These are phyloP conservation scores for Sarcophaga variegata DNA, from an alignment of 2,888 invertebrate species.

Conservation along the genomic window DNA sequence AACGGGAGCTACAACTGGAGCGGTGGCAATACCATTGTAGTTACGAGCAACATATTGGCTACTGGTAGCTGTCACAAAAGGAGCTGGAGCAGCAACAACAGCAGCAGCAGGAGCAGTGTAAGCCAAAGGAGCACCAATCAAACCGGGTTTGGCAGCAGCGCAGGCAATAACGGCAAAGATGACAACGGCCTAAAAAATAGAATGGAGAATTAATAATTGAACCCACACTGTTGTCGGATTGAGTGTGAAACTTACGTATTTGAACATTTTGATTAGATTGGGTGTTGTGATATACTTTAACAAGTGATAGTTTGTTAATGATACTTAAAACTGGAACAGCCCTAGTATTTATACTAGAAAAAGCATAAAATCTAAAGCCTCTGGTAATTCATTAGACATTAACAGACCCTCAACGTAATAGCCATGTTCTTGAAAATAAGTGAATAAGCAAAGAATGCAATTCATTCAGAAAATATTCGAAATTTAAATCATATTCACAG, in stretches of 20 bases:
- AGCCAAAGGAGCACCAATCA: conserved; percentile 58
- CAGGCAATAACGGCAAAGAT: conserved; percentile 73
- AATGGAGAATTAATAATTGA: neutral
- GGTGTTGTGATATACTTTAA: too few species aligned
- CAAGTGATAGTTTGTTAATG: too few species aligned
- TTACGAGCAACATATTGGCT: conserved; percentile 75
- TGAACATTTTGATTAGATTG: conserved; percentile 1
- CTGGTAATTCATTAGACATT: too few species aligned
- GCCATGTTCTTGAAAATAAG: too few species aligned
- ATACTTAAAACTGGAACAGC: too few species aligned
- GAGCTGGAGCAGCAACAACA: conserved; percentile 72
- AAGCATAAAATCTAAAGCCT: too few species aligned
- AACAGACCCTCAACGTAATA: too few species aligned
- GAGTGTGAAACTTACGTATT: too few species aligned
- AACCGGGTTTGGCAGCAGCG: conserved; percentile 73
- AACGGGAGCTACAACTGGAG: conserved; percentile 72
- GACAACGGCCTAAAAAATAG: conserved; percentile 70
- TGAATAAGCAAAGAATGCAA: too few species aligned
- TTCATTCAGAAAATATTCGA: too few species aligned
- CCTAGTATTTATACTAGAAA: too few species aligned
- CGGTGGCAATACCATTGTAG: conserved; percentile 75
- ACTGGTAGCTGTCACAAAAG: conserved; percentile 75
- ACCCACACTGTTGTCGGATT: neutral
- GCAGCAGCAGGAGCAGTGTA: conserved; percentile 67
- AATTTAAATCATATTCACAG: too few species aligned